Base-by-base conservation (phyloP, 1,140 invertebrate species). In the Probaryconus sp. region DNA sequence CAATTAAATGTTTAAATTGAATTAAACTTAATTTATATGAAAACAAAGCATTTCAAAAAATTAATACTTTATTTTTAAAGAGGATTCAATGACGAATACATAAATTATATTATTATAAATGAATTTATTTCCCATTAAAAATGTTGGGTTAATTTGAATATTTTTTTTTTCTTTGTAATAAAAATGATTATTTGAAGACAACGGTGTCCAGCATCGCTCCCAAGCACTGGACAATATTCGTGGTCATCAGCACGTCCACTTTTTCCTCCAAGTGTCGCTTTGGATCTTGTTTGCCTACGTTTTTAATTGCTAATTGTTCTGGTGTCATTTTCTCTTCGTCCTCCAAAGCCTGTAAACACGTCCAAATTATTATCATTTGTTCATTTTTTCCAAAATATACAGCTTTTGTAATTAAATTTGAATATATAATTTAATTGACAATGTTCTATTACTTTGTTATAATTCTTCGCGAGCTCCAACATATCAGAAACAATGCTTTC, bases 271-370 rank as follows among this genome's bases (percentile, higher is more conserved):
- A 90, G 93, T 99, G 98, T 69, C 98, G 91, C 89, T 99, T 99
- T n/a, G 98, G 98, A 89, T 99, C 98, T 88, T 98, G 96, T 90
- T 99, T 99, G 14, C 98, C 98, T 31, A 99, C 98, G 90, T 99
- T 99, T 85, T 99, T 99, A 77, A 99, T 99, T 9, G 98, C 98
- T 83, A 99, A 89, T 85, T 99, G 98, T 87, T 99, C 97, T 0
- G 97, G 95, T n/a, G 98, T 99, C 97, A 99, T 99, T 85, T 98
- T 99, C 85, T 99, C 98, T 88, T 99, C 98, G 80, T 99, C 98
- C 89, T 99, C 98, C 33, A 99, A 88, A 30, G 97, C 95, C 93
- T 94, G 58, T 9, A 37, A 58, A 38, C 24, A 30, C 48, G 37
- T 51, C 2, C 30, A 50, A 38, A 55, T 47, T 38, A 37, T n/a